phyloP scores from a whole-genome alignment of 2,888 invertebrate genomes.

The Nudaria mundana region DNA sequence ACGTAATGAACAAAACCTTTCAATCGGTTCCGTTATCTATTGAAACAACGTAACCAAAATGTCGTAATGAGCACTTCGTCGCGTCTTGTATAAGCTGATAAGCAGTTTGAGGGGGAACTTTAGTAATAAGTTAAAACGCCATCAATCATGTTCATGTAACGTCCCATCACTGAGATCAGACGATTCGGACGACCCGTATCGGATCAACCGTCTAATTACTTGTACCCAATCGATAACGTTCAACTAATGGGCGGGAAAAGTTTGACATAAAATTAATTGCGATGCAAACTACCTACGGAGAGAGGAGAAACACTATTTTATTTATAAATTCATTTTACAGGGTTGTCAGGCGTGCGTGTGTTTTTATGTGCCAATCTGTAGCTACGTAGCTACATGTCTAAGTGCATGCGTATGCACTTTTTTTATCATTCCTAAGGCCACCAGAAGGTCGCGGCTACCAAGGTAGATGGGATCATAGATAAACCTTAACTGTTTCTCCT shows the following conservation, averaged over 20 bases:
- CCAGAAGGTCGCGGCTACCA: too few species aligned
- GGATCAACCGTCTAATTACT: slow-evolving; percentile 62
- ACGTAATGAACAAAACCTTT: slow-evolving; percentile 36
- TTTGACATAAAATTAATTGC: slow-evolving; percentile 57
- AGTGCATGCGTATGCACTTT: too few species aligned
- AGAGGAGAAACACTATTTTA: slow-evolving; percentile 29
- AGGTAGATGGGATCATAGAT: too few species aligned
- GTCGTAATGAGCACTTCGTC: slow-evolving; percentile 51
- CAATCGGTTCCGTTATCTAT: slow-evolving; percentile 48
- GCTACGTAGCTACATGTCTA: too few species aligned
- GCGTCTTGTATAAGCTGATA: slow-evolving; percentile 40
- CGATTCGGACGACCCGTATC: slow-evolving; percentile 41
- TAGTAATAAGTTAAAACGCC: slow-evolving; percentile 51
- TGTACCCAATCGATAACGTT: slow-evolving; percentile 57
- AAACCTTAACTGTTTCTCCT: too few species aligned
- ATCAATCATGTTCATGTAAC: slow-evolving; percentile 77
- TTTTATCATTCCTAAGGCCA: too few species aligned
- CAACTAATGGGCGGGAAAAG: slow-evolving; percentile 61
- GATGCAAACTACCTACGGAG: slow-evolving; percentile 39
- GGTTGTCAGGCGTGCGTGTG: too few species aligned
- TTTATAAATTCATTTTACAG: too few species aligned
- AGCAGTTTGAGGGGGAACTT: slow-evolving; percentile 28
- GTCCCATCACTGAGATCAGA: slow-evolving; percentile 32
- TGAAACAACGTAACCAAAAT: slow-evolving; percentile 54
- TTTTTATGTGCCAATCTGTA: too few species aligned